phyloP scores from a whole-genome alignment of 2,113 vertebrate species.

The Dicaeum eximium region DNA sequence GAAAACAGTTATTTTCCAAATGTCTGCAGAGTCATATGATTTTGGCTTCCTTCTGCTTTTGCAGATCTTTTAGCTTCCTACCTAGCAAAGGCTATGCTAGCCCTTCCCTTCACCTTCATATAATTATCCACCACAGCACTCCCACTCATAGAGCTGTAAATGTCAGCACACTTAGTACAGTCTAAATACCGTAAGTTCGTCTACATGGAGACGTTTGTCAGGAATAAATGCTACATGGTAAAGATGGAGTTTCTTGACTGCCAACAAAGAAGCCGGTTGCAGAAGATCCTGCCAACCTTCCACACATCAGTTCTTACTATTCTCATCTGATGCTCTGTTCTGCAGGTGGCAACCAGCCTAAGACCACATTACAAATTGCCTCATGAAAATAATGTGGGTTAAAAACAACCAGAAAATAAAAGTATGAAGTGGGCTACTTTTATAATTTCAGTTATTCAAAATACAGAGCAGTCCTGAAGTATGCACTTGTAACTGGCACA shows the following conservation, averaged over 20 bases:
- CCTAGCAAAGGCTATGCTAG: conserved; percentile 16
- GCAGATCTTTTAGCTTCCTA: conserved; percentile 10
- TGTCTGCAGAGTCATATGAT: neutral
- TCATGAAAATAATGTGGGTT: neutral
- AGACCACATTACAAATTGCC: neutral
- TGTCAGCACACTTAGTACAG: conserved; percentile 4
- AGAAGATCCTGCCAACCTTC: neutral
- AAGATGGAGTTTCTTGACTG: neutral
- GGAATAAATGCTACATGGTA: neutral
- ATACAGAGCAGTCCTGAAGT: neutral
- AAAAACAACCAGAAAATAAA: neutral
- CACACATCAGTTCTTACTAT: neutral
- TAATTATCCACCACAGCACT: conserved; percentile 21
- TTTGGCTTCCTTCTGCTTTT: neutral
- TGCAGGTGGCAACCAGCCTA: neutral
- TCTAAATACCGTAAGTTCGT: neutral
- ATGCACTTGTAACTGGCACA: neutral
- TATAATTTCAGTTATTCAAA: neutral
- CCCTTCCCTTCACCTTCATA: neutral
- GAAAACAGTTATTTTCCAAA: neutral
- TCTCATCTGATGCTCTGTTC: neutral
- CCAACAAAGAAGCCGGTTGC: neutral
- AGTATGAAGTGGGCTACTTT: neutral
- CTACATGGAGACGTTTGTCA: neutral
- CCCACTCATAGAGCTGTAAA: conserved; percentile 23